Evolutionary conservation across 2,888 invertebrate species (phyloP), one percentile per base, ranked within the genome.

Genomic region (Lagria hirta): DNA sequence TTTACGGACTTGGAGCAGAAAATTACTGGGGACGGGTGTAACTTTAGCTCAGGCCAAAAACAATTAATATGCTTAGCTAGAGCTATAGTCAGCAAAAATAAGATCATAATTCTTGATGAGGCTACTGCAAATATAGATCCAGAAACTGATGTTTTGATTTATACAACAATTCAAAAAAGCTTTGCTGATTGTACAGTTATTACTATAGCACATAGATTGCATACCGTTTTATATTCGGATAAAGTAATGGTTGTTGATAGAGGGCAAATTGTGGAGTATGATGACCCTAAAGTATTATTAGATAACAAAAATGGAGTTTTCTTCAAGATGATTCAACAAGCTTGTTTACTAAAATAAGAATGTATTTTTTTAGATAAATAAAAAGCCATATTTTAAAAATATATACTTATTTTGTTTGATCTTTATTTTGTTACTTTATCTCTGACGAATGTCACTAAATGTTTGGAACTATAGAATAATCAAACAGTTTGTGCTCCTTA

Each of bases 191-290:
- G 76, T 49, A 76, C 77, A 1, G 76, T 79, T 8, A 62, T 80
- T n/a, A 78, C 75, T 0, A 74, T 62, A 24, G 61, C 62, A 7
- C 62, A 62, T 26, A 52, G 60, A 36, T 37, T 62, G 22, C 49
- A 78, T 52, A 78, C 78, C 2, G 74, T 80, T 48, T 75, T 78
- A 70, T 76, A 79, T 60, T 75, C 73, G 8, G 75, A 77, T 55
- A 64, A 68, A 48, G 71, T 78, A 15, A 61, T 78, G 58, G 77
- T 77, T 5, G 61, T 80, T 47, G 75, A 78, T 52, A 71, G 73
- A 32, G 80, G 80, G 4, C 40, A 52, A 23, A 51, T 66, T 4
- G 52, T 51, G n/a, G 64, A 65, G 32, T 64, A 58, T 50, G 64
- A 61, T 37, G 32, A 45, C 11, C 64, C 65, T 1, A 36, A 43